Evolutionary conservation across 2,797 vertebrate genomes (phyloP).

Genomic region (Myotis myotis): DNA sequence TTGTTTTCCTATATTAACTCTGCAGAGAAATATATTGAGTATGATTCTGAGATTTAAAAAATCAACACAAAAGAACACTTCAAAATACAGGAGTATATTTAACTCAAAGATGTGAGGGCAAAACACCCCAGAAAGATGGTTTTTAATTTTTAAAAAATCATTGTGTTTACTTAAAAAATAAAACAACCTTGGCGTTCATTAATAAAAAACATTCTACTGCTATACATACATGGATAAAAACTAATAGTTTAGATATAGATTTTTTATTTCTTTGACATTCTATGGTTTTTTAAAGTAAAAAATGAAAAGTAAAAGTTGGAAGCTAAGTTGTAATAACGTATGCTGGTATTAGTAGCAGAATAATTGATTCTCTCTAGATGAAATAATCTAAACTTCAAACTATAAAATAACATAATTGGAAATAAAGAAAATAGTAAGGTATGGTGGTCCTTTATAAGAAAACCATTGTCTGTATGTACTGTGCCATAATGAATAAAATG

Average conservation of each 20-base stretch:
- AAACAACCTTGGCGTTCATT: not conserved
- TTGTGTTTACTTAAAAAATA: not conserved
- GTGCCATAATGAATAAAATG: not conserved
- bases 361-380: not conserved
- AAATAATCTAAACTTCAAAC: not conserved
- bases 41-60: constrained; percentile 29
- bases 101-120: not conserved
- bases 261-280: constrained; percentile 13
- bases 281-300: constrained; percentile 23
- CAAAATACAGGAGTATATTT: constrained; percentile 6
- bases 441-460: not conserved
- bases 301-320: constrained; percentile 10
- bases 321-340: not conserved
- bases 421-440: not conserved
- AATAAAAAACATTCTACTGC: not conserved
- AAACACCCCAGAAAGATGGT: constrained; percentile 5
- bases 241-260: not conserved
- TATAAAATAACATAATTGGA: constrained; percentile 20
- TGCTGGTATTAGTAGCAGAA: not conserved
- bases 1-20: not conserved
- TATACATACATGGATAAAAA: not conserved
- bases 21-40: not conserved
- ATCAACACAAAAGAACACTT: not conserved
- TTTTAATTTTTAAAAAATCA: not conserved
- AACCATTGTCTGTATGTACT: not conserved